Percentiles rank a stretch among this genome's conserved stretches.
Evolutionary conservation across 2,797 vertebrate genomes (phyloP).

Genomic region (Hydrocynus forskahlii): DNA sequence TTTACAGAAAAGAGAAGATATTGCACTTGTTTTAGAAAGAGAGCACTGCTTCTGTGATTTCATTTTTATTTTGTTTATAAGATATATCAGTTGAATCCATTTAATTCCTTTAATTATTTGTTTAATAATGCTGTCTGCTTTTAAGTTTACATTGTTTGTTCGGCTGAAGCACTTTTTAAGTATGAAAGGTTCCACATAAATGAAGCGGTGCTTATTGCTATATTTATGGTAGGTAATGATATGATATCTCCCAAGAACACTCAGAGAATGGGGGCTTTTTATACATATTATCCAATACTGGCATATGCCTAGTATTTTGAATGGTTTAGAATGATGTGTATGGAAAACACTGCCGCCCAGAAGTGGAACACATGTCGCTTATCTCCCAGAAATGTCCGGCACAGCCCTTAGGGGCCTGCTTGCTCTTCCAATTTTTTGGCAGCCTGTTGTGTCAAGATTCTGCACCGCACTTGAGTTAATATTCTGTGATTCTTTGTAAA

Average conservation of each 20-base stretch:
- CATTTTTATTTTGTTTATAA: too few relatives aligned
- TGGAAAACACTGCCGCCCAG: slow-evolving; percentile 32
- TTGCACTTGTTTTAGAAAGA: neutral
- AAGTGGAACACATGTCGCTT: slow-evolving; percentile 42
- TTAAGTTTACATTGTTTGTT: neutral
- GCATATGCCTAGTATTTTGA: slow-evolving; percentile 40
- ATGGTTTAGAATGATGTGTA: slow-evolving; percentile 25
- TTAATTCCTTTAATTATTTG: too few relatives aligned
- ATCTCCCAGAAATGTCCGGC: slow-evolving; percentile 34
- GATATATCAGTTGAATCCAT: too few relatives aligned
- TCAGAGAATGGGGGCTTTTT: slow-evolving; percentile 15
- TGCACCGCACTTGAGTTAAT: neutral
- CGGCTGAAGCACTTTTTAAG: neutral
- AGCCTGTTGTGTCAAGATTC: slow-evolving; percentile 43
- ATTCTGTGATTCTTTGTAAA: slow-evolving; percentile 18
- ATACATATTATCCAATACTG: slow-evolving; percentile 3
- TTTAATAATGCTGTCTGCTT: neutral
- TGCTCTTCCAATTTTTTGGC: slow-evolving; percentile 44
- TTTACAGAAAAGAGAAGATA: neutral
- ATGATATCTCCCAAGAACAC: slow-evolving; percentile 24
- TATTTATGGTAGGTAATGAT: slow-evolving; percentile 24
- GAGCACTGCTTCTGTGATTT: too few relatives aligned
- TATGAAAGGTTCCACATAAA: neutral
- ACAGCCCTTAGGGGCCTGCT: slow-evolving; percentile 38
- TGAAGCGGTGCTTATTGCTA: neutral